Base-by-base conservation (phyloP, 2,113 vertebrate genomes). In the Syngnathoides biaculeatus region DNA sequence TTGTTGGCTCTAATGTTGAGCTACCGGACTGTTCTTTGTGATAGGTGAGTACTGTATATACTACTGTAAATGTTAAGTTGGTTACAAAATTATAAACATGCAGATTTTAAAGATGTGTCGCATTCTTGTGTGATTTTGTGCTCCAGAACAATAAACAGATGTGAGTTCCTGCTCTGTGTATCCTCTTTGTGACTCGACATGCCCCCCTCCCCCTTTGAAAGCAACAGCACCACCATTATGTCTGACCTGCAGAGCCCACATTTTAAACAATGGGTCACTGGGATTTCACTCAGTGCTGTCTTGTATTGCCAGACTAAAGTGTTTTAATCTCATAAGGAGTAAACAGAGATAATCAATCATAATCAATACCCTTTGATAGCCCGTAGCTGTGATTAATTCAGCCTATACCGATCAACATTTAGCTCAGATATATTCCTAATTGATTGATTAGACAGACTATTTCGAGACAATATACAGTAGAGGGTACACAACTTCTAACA, bases 201-300 rank as follows among this genome's bases (percentile, higher is more conserved):
- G 57, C 57, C 38, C 20, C 13, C 13, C 52, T 53, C 47, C 19
- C 5, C 47, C 47, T 50, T 47, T 47, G 60, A 67, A 64, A 50
- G 60, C 71, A 69, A 68, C 60, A 59, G 17, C 40, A 6, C 19
- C 58, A 55, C n/a, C n/a, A n/a, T 38, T 38, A 39, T 71, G 52
- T 63, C 20, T 27, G 50, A 66, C 63, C 72, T n/a, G 52, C 40
- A 39, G 57, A 42, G 22, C 2, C 11, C 53, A 35, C 2, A 38
- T 53, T 64, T 67, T 39, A 63, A 74, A 72, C 42, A 58, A 65
- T 39, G 67, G 67, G 45, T 8, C 42, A 64, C 1, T 40, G 55
- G 69, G 24, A 17, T 43, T 62, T 66, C 42, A 68, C 24, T 60
- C 26, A 7, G 17, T 14, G 39, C 20, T 24, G 60, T 48, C 19